Evolutionary conservation across 2,113 vertebrate species (phyloP).

Genomic region (Poeciliopsis prolifica): DNA sequence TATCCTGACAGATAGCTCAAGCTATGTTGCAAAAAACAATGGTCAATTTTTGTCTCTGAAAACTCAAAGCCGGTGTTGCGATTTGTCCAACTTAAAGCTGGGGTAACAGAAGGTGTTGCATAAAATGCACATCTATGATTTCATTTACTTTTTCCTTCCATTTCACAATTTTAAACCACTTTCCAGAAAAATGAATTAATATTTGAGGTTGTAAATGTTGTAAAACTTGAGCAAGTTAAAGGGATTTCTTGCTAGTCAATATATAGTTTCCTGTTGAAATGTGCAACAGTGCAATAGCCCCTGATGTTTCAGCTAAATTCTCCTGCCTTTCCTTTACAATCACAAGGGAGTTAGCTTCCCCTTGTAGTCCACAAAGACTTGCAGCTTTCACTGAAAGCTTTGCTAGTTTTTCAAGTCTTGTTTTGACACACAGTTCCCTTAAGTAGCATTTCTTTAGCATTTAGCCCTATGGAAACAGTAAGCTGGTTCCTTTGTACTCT

Average conservation of each 20-base stretch:
- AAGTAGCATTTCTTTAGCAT: conserved; percentile 11
- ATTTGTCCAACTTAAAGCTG: background rate
- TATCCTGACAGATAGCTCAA: too few relatives aligned
- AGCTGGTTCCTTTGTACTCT: conserved; percentile 1
- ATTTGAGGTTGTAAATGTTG: background rate
- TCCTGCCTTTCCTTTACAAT: conserved; percentile 1
- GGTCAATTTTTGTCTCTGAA: too few relatives aligned
- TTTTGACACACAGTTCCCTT: background rate
- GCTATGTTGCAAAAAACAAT: too few relatives aligned
- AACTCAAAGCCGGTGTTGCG: too few relatives aligned
- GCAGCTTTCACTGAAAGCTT: background rate
- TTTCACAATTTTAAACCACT: background rate
- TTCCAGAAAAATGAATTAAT: background rate
- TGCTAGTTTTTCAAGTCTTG: background rate
- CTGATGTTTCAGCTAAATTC: conserved; percentile 9
- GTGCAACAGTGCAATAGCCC: background rate
- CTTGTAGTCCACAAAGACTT: background rate
- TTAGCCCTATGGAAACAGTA: conserved; percentile 3
- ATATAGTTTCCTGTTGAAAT: background rate
- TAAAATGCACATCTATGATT: background rate
- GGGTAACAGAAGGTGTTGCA: too few relatives aligned
- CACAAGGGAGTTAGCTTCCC: background rate
- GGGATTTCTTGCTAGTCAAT: background rate
- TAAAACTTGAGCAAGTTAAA: background rate
- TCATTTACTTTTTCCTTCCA: background rate